These are phyloP conservation scores for Caerostris extrusa DNA, from an alignment of 1,140 invertebrate species.

Conservation along the genomic window DNA sequence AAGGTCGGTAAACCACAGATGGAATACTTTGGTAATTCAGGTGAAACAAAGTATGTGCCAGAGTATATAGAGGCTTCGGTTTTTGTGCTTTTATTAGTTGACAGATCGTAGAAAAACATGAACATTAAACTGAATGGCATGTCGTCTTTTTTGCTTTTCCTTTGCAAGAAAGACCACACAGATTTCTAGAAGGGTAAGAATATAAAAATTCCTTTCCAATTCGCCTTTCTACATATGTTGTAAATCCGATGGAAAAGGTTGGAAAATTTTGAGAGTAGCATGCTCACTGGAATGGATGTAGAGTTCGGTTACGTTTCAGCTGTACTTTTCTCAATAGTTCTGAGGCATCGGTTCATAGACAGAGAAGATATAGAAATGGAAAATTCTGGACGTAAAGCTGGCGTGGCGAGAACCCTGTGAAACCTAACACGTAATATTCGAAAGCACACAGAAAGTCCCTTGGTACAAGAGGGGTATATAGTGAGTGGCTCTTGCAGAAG, in stretches of 20 bases:
- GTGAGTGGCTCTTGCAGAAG: constrained; percentile 59
- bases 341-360: constrained; percentile 55
- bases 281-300: constrained; percentile 67
- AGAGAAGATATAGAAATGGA: constrained; percentile 67
- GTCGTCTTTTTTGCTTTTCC: constrained; percentile 18
- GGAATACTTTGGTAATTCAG: neutral
- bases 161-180: constrained; percentile 10
- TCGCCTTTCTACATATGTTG: constrained; percentile 49
- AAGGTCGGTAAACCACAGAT: constrained; percentile 29
- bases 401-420: constrained; percentile 77
- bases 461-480: constrained; percentile 56
- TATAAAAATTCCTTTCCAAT: constrained; percentile 57
- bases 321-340: constrained; percentile 54
- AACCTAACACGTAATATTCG: constrained; percentile 77
- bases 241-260: constrained; percentile 56
- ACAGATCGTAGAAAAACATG: neutral
- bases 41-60: constrained; percentile 24
- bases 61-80: neutral
- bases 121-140: constrained; percentile 59
- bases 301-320: constrained; percentile 70
- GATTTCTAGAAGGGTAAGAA: constrained; percentile 15
- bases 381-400: constrained; percentile 75
- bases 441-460: constrained; percentile 67
- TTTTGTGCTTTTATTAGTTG: constrained; percentile 38
- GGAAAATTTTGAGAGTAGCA: constrained; percentile 29